Conservation (phyloP, 2,113 vertebrate genomes). For the Psilopsiagon aurifrons region DNA sequence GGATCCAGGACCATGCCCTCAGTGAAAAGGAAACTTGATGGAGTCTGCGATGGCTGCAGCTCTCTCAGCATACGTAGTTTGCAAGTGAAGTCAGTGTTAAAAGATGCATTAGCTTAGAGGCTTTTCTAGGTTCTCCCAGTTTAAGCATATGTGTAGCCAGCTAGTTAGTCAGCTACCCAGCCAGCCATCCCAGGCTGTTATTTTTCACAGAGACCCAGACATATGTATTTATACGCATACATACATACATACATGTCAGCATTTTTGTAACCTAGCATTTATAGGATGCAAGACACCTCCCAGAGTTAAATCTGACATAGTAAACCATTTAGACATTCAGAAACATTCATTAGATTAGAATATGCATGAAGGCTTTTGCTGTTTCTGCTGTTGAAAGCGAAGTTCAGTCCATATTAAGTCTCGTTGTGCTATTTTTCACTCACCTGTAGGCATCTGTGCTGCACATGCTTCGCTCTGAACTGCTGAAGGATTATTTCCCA, state of each 20-base stretch:
- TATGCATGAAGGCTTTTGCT: background rate
- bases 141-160: background rate
- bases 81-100: background rate
- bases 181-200: background rate
- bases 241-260: background rate
- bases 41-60: background rate
- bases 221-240: background rate
- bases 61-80: background rate
- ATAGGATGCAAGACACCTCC: background rate
- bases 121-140: background rate
- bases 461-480: background rate
- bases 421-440: background rate
- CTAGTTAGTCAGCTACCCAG: background rate
- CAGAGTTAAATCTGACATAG: background rate
- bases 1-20: rapidly evolving
- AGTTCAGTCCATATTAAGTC: background rate
- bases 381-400: background rate
- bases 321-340: background rate
- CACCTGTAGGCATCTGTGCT: rapidly evolving
- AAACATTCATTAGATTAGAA: background rate
- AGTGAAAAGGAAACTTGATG: background rate
- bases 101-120: background rate
- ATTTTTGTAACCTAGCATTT: background rate
- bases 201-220: background rate
- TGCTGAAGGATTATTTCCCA: background rate